Percentiles rank a stretch among this genome's conserved stretches.
phyloP scores from a whole-genome alignment of 2,797 vertebrate species.

The Sitta carolinensis region DNA sequence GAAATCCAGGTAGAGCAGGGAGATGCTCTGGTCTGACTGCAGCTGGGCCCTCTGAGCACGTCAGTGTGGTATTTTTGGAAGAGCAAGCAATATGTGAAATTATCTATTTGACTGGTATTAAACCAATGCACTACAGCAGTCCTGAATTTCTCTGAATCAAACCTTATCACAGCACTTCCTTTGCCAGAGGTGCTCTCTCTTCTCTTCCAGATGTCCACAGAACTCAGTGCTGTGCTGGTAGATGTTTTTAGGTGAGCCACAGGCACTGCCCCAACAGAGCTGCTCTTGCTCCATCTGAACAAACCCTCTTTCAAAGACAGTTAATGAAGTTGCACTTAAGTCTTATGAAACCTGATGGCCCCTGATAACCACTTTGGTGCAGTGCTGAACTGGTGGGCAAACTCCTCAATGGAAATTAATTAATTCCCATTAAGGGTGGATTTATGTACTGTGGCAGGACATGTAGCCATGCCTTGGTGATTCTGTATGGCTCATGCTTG shows the following conservation, averaged over 20 bases:
- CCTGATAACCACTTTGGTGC: neutral
- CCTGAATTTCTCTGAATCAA: neutral
- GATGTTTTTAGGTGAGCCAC: neutral
- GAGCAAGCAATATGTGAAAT: neutral
- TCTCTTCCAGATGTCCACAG: neutral
- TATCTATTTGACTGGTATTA: neutral
- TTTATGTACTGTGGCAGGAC: neutral
- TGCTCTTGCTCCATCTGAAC: neutral
- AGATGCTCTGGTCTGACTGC: neutral
- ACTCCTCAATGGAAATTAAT: neutral
- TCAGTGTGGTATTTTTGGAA: neutral
- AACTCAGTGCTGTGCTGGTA: neutral
- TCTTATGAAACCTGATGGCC: neutral
- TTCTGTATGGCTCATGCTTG: neutral
- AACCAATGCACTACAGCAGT: neutral
- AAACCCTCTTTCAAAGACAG: neutral
- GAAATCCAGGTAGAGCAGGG: neutral
- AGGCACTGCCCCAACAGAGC: fast-evolving
- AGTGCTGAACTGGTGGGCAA: neutral
- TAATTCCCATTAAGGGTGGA: neutral
- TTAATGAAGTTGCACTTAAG: neutral
- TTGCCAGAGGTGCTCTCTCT: neutral
- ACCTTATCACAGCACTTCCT: neutral
- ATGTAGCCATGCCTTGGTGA: fast-evolving
- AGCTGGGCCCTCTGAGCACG: neutral